These are phyloP conservation scores for Ylistrum balloti DNA, from an alignment of 1,140 invertebrate species.

Conservation along the genomic window DNA sequence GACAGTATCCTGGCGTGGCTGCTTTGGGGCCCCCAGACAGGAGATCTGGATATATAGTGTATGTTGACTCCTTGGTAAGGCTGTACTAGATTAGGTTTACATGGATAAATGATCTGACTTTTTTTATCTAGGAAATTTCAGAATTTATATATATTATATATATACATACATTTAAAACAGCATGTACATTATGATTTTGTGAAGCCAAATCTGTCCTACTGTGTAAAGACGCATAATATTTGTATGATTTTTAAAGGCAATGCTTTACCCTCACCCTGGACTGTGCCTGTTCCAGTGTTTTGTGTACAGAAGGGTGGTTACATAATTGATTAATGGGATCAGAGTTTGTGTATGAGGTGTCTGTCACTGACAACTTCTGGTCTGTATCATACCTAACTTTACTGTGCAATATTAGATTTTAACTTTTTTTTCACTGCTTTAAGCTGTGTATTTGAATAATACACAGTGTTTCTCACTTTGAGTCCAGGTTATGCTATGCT, in stretches of 20 bases:
- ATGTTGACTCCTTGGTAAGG: neutral
- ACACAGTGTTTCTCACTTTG: no score
- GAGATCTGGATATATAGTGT: neutral
- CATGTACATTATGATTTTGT: neutral
- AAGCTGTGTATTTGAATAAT: neutral
- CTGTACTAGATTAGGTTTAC: neutral
- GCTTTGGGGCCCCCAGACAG: neutral
- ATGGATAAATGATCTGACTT: slow-evolving; percentile 1
- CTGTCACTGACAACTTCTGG: neutral
- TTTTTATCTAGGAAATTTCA: slow-evolving; percentile 22
- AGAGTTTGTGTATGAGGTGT: neutral
- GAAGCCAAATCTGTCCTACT: slow-evolving; percentile 33
- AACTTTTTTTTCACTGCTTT: neutral
- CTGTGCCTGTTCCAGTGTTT: neutral
- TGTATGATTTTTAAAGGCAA: slow-evolving; percentile 26
- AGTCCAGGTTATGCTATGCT: no score
- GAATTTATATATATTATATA: slow-evolving; percentile 28
- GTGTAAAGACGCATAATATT: slow-evolving; percentile 12
- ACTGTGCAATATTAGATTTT: neutral
- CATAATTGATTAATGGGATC: neutral
- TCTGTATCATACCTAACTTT: neutral
- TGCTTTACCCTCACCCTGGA: neutral
- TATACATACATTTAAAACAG: neutral
- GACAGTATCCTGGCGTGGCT: neutral
- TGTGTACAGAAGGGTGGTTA: neutral